Percentiles rank a stretch among this genome's conserved stretches.
Evolutionary conservation across 2,888 invertebrate genomes (phyloP).

Genomic region (Dascillus cervinus): DNA sequence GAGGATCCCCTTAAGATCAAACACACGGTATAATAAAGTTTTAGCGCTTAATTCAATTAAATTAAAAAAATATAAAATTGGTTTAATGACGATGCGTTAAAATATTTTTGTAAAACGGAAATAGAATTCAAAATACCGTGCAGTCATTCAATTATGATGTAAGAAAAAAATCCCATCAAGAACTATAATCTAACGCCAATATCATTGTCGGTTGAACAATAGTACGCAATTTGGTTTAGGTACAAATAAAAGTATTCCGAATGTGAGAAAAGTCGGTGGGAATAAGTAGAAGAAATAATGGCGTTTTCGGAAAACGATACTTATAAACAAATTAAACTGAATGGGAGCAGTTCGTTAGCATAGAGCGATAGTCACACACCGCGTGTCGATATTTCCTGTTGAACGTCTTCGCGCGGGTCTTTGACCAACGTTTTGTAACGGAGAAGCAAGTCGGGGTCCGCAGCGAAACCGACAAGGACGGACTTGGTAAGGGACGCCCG

Average conservation of each 20-base stretch:
- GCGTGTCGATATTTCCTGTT: slow-evolving; percentile 35
- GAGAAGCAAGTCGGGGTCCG: slow-evolving; percentile 18
- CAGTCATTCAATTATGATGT: no score
- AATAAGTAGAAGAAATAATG: slow-evolving; percentile 15
- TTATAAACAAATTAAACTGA: slow-evolving; percentile 22
- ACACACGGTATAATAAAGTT: no score
- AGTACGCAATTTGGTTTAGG: slow-evolving; percentile 16
- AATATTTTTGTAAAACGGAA: no score
- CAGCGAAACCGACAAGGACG: slow-evolving; percentile 16
- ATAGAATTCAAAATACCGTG: no score
- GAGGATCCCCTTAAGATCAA: no score
- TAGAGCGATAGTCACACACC: slow-evolving; percentile 21
- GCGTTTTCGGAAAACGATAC: slow-evolving; percentile 22
- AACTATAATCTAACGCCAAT: slow-evolving; percentile 12
- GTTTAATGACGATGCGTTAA: no score
- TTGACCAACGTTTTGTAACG: slow-evolving; percentile 30
- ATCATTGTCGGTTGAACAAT: slow-evolving; percentile 18
- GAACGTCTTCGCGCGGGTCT: slow-evolving; percentile 32
- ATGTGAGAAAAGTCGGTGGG: slow-evolving; percentile 22
- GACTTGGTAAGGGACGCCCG: slow-evolving; percentile 13
- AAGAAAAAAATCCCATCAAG: slow-evolving; percentile 11
- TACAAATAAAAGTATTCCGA: slow-evolving; percentile 7
- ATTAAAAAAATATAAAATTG: no score
- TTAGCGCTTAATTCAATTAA: no score
- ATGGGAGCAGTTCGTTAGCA: slow-evolving; percentile 17